These are phyloP conservation scores for Lottia gigantea DNA, from an alignment of 2,888 invertebrate genomes.

Conservation along the genomic window DNA sequence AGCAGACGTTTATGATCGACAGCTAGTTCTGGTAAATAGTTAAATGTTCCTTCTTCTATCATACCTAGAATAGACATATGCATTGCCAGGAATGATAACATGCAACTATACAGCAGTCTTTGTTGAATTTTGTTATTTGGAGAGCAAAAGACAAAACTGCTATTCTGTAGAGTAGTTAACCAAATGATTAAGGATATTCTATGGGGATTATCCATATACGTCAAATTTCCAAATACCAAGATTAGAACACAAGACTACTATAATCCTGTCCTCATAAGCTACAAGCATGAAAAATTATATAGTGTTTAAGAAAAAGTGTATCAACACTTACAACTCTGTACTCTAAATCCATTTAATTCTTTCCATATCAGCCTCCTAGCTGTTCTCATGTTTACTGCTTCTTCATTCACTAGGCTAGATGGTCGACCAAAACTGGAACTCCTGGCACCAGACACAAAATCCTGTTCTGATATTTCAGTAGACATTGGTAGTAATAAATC, in stretches of 20 bases:
- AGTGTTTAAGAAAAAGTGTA: neutral
- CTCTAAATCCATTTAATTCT: conserved; percentile 57
- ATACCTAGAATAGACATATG: conserved; percentile 47
- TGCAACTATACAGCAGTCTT: too few relatives aligned
- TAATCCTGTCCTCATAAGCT: too few relatives aligned
- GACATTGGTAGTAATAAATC: conserved; percentile 71
- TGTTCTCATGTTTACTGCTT: conserved; percentile 40
- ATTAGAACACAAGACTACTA: too few relatives aligned
- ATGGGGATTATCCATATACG: too few relatives aligned
- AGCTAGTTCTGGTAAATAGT: conserved; percentile 52
- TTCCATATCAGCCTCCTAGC: conserved; percentile 65
- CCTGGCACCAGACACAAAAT: conserved; percentile 63
- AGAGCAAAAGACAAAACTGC: too few relatives aligned
- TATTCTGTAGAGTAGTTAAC: too few relatives aligned
- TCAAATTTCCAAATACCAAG: too few relatives aligned
- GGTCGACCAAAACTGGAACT: conserved; percentile 45
- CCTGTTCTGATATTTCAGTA: conserved; percentile 59
- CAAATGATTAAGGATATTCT: too few relatives aligned
- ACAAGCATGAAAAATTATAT: too few relatives aligned
- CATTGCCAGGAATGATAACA: too few relatives aligned
- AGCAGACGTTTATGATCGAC: conserved; percentile 52
- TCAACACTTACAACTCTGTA: conserved; percentile 58
- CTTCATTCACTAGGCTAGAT: conserved; percentile 21
- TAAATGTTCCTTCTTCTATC: conserved; percentile 55
- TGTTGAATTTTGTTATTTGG: too few relatives aligned